These are phyloP conservation scores for Ceriagrion tenellum DNA, from an alignment of 2,888 invertebrate genomes.

Conservation along the genomic window DNA sequence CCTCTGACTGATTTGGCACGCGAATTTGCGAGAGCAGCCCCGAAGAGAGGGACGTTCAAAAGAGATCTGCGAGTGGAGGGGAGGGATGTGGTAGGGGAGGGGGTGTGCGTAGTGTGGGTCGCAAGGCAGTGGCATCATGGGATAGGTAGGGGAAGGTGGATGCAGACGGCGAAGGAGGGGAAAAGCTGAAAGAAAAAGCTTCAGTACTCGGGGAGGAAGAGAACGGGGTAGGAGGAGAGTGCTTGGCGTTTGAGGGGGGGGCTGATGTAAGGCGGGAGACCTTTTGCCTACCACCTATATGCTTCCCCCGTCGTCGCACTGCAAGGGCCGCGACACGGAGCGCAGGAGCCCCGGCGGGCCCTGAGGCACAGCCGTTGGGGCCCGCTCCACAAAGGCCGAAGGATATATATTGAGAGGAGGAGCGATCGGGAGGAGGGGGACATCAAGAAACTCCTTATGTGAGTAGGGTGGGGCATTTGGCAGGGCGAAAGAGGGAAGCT, in stretches of 20 bases:
- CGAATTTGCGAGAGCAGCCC: neutral
- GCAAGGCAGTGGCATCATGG: neutral
- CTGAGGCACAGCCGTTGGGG: constrained; percentile 69
- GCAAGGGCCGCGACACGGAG: neutral
- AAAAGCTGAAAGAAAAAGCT: neutral
- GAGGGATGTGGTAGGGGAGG: neutral
- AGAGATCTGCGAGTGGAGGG: no score
- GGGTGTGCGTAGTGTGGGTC: neutral
- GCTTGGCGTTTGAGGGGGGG: neutral
- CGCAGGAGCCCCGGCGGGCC: neutral
- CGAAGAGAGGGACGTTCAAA: neutral
- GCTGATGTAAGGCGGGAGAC: neutral
- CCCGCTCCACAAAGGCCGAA: neutral
- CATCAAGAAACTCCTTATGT: neutral
- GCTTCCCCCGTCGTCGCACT: neutral
- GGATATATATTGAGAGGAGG: constrained; percentile 67
- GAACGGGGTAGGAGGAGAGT: neutral
- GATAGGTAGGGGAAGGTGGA: neutral
- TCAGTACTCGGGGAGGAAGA: neutral
- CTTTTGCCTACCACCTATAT: neutral
- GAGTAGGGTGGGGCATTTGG: constrained; percentile 70
- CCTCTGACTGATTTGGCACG: neutral
- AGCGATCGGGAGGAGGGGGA: neutral
- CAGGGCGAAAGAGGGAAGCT: constrained; percentile 69
- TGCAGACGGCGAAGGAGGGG: neutral